Percentiles rank a stretch among this genome's conserved stretches.
phyloP scores from a whole-genome alignment of 2,888 invertebrate species.

The Agrotis ipsilon region DNA sequence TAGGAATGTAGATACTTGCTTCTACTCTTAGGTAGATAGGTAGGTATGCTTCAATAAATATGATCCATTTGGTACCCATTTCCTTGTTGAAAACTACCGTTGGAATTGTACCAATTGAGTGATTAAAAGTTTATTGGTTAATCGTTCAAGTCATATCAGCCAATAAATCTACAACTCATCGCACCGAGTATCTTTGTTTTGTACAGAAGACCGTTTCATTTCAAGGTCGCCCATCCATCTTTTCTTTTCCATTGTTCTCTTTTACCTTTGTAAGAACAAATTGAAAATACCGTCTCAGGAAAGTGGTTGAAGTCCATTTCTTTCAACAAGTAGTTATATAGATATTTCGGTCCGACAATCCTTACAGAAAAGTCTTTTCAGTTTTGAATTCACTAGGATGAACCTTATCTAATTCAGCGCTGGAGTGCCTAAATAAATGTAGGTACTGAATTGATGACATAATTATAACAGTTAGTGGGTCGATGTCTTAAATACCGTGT shows the following conservation, averaged over 20 bases:
- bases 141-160: conserved; percentile 32
- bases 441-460: no score
- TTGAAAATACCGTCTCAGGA: not conserved
- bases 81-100: conserved; percentile 14
- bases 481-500: no score
- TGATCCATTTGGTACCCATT: conserved; percentile 27
- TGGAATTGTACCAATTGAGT: conserved; percentile 24
- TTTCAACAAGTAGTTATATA: no score
- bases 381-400: no score
- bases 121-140: conserved; percentile 50
- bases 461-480: no score
- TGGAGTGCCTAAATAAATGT: no score
- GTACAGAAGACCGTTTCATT: no score
- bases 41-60: not conserved
- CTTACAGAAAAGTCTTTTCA: no score
- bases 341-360: no score
- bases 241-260: not conserved
- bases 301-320: no score
- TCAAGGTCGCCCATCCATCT: not conserved
- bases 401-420: no score
- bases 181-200: no score
- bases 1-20: conserved; percentile 39
- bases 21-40: not conserved
- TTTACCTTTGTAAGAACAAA: not conserved
- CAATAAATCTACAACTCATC: conserved; percentile 23